Percentiles rank a stretch among this genome's conserved stretches.
Evolutionary conservation across 2,113 vertebrate genomes (phyloP).

Genomic region (Pygoscelis adeliae): DNA sequence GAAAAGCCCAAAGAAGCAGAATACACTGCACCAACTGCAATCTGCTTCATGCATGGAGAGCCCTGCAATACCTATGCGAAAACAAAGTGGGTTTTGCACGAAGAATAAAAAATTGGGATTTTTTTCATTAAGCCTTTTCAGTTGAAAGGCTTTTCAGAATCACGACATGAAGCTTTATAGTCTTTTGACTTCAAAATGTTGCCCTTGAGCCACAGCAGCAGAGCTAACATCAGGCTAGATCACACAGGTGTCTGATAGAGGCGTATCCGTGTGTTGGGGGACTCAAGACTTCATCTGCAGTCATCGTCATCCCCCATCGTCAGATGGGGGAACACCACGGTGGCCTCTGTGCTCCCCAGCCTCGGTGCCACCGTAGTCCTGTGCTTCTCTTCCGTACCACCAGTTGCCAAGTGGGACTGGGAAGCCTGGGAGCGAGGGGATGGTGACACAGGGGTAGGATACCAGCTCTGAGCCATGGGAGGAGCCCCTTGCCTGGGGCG

Average conservation of each 20-base stretch:
- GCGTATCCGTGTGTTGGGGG: accelerated
- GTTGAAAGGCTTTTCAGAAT: not conserved
- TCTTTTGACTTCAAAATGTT: not conserved
- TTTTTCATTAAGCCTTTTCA: not conserved
- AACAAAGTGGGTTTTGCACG: not conserved
- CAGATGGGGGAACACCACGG: not conserved
- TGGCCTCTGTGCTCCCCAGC: not conserved
- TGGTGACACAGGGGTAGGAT: not conserved
- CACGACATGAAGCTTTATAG: not conserved
- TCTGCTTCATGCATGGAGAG: not conserved
- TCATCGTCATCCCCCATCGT: not conserved
- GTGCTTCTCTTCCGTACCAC: not conserved
- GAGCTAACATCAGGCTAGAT: not conserved
- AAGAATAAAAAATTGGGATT: not conserved
- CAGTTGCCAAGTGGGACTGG: not conserved
- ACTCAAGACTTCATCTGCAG: not conserved
- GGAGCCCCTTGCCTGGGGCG: not conserved
- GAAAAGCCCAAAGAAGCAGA: not conserved
- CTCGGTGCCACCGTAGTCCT: accelerated
- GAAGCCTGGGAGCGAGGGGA: not conserved
- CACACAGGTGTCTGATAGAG: accelerated
- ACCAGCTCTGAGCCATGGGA: not conserved
- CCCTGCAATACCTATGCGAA: not conserved
- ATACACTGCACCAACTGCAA: not conserved
- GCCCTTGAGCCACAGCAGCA: not conserved